Evolutionary conservation across 2,888 invertebrate species (phyloP).

Genomic region (Rhagium mordax): DNA sequence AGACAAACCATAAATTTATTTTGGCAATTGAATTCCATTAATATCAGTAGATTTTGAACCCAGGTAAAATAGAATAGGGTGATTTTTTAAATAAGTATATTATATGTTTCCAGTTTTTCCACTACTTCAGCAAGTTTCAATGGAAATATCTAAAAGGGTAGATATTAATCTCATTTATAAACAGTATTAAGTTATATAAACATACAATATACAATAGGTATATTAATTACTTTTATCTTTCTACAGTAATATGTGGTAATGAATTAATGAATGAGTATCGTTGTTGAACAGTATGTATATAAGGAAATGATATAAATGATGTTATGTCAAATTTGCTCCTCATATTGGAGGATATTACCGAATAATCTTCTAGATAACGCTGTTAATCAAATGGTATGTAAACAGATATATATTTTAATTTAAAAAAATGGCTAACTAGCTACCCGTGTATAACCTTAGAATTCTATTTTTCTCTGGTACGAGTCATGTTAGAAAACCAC

Average conservation of each 20-base stretch:
- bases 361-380: too few species aligned
- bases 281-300: conserved; percentile 15
- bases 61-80: too few species aligned
- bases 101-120: too few species aligned
- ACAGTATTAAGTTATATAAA: conserved; percentile 15
- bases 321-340: conserved; percentile 30
- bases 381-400: too few species aligned
- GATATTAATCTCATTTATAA: not conserved
- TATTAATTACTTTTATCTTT: conserved; percentile 12
- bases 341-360: too few species aligned
- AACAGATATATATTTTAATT: too few species aligned
- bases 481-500: too few species aligned
- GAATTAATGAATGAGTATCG: conserved; percentile 22
- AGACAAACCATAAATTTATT: not conserved
- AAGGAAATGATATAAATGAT: conserved; percentile 19
- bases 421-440: too few species aligned
- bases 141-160: conserved; percentile 3
- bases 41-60: too few species aligned
- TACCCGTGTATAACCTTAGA: too few species aligned
- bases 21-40: not conserved
- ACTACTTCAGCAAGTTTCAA: not conserved
- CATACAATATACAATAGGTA: conserved; percentile 15
- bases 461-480: too few species aligned
- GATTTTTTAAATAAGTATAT: too few species aligned
- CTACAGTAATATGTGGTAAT: conserved; percentile 11